Base-by-base conservation (phyloP, 1,140 invertebrate genomes). In the Phthorimaea operculella region DNA sequence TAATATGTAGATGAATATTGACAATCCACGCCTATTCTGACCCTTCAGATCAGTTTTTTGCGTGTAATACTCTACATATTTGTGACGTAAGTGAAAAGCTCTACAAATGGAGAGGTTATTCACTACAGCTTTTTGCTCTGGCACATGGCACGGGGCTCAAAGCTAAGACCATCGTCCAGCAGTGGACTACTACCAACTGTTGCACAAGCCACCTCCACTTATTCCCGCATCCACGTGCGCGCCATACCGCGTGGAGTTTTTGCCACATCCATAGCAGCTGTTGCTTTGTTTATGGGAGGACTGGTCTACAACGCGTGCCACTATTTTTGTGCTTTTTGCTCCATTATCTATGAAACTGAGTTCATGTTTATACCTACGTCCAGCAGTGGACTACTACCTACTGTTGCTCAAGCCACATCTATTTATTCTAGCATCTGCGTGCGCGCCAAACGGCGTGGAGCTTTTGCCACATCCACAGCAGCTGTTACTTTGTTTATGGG, bases 401-500 rank as follows among this genome's bases (percentile, higher is more conserved):
- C 21, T 28, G 21, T 28, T 28, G 21, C 21, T 28, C 21, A 28
- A 28, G 21, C 21, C 21, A 28, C 21, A 2, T 28, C 21, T 6
- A 28, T 28, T 4, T 28, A 28, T 28, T 28, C 21, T 28, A 2
- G 21, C 21, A 28, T 28, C 21, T 4, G 2, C 6, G 6, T 28
- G 21, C 21, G 21, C 21, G 21, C 2, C 21, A 28, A 4, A 28
- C 21, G 2, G 21, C 21, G 21, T 6, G 21, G 55, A 67, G 39
- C 67, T 70, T 76, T 72, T 72, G 64, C 64, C 60, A 61, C 59
- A 65, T 72, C 67, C 60, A 68, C 39, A 39, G 21, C 71, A 72
- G 61, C 58, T 70, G 65, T 57, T 52, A 63, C 64, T 54, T 70
- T 76, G 69, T 70, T 72, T 76, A 74, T 72, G 65, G 65, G 18